Evolutionary conservation across 2,888 invertebrate species (phyloP), one percentile per base, ranked within the genome.

Genomic region (Panzeria rudis): DNA sequence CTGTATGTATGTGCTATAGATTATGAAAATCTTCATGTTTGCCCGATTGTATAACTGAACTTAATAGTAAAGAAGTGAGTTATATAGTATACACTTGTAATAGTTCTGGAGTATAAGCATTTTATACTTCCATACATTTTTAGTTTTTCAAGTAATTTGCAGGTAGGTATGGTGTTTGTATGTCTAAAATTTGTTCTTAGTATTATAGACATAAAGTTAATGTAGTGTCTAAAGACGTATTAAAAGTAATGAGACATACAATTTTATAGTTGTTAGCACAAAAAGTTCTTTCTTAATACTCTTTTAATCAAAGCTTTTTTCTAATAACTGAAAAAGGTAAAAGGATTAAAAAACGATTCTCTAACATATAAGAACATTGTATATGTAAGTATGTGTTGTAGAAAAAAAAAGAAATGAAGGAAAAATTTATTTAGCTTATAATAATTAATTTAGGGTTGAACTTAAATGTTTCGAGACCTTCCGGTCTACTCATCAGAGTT

Each of bases 161-260:
- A 75, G 17, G 32, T 73, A 20, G 6, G 35, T 50, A 11, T 52
- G 61, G 2, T 0, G 41, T 64, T n/a, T 23, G 38, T 52, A 17
- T 20, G 38, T 76, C 15, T 54, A 64, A 25, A 38, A 20, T 54
- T 64, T 4, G 29, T 29, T 13, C 52, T 29, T 56, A 38, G 20
- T 23, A 66, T 47, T 47, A 32, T 66, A 64, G 29, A 64, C 71
- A 66, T 59, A 81, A 81, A 76, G 66, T 32, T 68, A 81, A 81
- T 76, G 71, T 66, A 77, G 81, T 84, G 81, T 84, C 71, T 61
- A 72, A 76, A 66, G 41, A 61, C 52, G 9, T 25, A 66, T 59
- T 47, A 72, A 84, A 81, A 38, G 59, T 72, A 77, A 76, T 76
- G 71, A 52, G 32, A 25, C 29, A 59, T 56, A 66, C 29, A 71